phyloP scores from a whole-genome alignment of 2,113 vertebrate species.

The Stercorarius parasiticus region DNA sequence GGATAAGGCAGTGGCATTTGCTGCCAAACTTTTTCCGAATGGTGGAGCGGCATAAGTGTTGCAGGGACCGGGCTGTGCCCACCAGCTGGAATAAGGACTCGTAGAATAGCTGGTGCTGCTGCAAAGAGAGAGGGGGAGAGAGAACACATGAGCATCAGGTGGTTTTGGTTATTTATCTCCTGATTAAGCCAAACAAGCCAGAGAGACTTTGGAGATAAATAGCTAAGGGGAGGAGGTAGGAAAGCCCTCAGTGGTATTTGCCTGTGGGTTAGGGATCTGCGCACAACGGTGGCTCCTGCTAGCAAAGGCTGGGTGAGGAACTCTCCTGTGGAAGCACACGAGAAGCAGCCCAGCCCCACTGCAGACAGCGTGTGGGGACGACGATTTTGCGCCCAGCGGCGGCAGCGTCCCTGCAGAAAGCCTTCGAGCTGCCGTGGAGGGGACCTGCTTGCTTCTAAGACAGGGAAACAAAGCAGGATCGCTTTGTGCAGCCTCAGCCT shows the following conservation, averaged over 20 bases:
- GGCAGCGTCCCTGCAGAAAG: neutral
- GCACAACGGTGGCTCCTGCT: fast-evolving
- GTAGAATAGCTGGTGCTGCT: slow-evolving; percentile 76
- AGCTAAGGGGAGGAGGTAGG: neutral
- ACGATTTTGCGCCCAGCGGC: fast-evolving
- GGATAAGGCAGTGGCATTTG: slow-evolving; percentile 63
- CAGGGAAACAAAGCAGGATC: fast-evolving
- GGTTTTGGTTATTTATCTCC: fast-evolving
- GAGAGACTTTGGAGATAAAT: neutral
- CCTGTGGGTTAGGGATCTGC: fast-evolving
- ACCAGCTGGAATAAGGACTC: slow-evolving; percentile 66
- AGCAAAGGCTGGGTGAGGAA: neutral
- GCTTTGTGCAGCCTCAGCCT: neutral
- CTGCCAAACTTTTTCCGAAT: slow-evolving; percentile 45
- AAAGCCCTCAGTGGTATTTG: fast-evolving
- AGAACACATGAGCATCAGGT: fast-evolving
- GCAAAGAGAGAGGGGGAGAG: neutral
- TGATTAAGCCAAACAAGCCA: fast-evolving
- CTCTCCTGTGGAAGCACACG: fast-evolving
- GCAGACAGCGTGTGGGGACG: fast-evolving
- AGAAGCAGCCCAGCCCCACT: fast-evolving
- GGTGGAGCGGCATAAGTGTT: slow-evolving; percentile 71
- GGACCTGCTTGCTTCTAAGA: neutral
- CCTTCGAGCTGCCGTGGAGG: fast-evolving
- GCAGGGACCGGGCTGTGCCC: slow-evolving; percentile 51